Conservation (phyloP, 2,888 invertebrate species). For the Cheilosia scutellata region DNA sequence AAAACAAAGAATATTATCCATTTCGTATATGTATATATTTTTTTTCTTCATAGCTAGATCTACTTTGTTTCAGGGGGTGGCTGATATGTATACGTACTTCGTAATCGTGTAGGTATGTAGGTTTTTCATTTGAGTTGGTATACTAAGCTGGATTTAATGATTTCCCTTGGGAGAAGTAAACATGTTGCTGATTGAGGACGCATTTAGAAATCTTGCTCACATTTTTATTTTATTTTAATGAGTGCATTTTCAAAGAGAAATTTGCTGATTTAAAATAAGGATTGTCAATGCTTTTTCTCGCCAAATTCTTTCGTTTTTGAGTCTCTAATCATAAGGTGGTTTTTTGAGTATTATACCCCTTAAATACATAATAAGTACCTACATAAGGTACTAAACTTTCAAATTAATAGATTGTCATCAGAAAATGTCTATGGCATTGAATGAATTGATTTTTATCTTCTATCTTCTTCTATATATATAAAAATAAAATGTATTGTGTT, state of each 20-base stretch:
- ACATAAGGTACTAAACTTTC: too few relatives aligned
- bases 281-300: too few relatives aligned
- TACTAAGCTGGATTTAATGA: constrained; percentile 47
- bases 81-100: neutral
- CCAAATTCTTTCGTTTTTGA: too few relatives aligned
- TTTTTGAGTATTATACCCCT: too few relatives aligned
- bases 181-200: constrained; percentile 18
- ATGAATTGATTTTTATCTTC: too few relatives aligned
- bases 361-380: too few relatives aligned
- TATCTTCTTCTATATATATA: too few relatives aligned
- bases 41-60: neutral
- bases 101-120: constrained; percentile 3
- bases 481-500: too few relatives aligned
- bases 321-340: too few relatives aligned
- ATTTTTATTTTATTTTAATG: neutral
- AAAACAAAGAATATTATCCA: constrained; percentile 5
- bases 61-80: constrained; percentile 6
- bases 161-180: constrained; percentile 43
- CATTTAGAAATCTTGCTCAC: constrained; percentile 7
- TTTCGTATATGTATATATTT: constrained; percentile 18
- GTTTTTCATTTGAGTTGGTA: constrained; percentile 18
- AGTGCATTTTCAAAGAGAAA: neutral
- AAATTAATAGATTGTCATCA: too few relatives aligned
- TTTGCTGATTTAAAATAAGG: neutral
- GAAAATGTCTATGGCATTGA: too few relatives aligned